These are phyloP conservation scores for Leptopilina clavipes DNA, from an alignment of 1,140 invertebrate species.

Conservation along the genomic window DNA sequence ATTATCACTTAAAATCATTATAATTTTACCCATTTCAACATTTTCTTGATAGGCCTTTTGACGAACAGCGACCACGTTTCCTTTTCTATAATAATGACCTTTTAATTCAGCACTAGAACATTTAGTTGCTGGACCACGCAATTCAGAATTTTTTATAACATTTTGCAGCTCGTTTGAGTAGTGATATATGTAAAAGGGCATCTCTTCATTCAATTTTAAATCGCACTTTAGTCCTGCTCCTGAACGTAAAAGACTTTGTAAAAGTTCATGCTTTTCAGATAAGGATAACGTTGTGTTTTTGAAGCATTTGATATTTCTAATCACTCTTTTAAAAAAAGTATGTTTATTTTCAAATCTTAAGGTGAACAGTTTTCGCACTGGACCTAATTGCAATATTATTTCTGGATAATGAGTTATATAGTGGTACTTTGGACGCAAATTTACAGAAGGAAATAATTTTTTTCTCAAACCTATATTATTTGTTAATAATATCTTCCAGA, in stretches of 20 bases:
- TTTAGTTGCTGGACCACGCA: neutral
- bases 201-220: neutral
- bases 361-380: neutral
- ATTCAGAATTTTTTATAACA: neutral
- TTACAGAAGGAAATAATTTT: neutral
- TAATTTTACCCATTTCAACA: neutral
- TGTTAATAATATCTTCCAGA: neutral
- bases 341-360: constrained; percentile 3
- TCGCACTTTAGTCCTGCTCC: neutral
- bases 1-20: neutral
- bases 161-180: neutral
- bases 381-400: neutral
- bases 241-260: too few species aligned
- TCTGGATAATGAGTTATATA: neutral
- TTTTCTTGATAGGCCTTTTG: neutral
- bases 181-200: neutral
- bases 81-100: neutral
- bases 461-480: neutral
- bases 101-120: neutral
- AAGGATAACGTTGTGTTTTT: too few species aligned
- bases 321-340: neutral
- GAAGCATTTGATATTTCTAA: too few species aligned
- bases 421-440: neutral
- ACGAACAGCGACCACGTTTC: neutral
- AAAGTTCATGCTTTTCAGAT: too few species aligned